Conservation (phyloP, 2,113 vertebrate species). For the Melanostigma gelatinosum region DNA sequence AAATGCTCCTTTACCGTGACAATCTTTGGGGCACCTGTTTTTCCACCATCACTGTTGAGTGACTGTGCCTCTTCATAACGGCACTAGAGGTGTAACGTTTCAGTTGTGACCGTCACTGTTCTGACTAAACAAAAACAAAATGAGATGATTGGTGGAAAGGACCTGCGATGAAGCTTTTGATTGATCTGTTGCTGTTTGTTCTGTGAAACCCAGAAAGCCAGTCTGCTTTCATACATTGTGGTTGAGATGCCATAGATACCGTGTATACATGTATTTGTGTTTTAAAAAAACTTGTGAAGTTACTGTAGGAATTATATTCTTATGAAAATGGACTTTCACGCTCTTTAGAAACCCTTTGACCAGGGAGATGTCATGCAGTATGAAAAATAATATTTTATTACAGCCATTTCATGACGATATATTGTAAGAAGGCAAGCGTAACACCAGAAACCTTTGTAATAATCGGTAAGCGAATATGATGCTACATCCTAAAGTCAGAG, state of each 20-base stretch:
- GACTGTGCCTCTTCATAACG: conserved; percentile 41
- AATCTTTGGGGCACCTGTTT: conserved; percentile 60
- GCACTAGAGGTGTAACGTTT: conserved; percentile 37
- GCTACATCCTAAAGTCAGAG: conserved; percentile 2
- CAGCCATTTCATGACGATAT: conserved; percentile 38
- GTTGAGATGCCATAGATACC: conserved; percentile 56
- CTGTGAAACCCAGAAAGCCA: conserved; percentile 46
- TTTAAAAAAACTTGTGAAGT: conserved; percentile 31
- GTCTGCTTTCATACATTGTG: conserved; percentile 16
- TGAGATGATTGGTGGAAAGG: conserved; percentile 12
- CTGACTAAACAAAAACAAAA: conserved; percentile 22
- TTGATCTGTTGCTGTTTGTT: conserved; percentile 42
- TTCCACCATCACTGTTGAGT: conserved; percentile 12
- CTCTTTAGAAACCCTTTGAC: conserved; percentile 3
- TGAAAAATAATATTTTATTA: conserved; percentile 43
- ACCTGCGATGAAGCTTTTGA: neutral
- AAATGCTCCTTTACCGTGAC: conserved; percentile 52
- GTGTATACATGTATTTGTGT: conserved; percentile 33
- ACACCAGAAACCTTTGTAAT: conserved; percentile 32
- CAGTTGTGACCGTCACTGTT: conserved; percentile 15
- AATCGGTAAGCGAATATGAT: neutral
- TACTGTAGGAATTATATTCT: conserved; percentile 32
- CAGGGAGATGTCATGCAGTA: conserved; percentile 35
- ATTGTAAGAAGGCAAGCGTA: conserved; percentile 13
- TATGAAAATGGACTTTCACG: conserved; percentile 35